Percentiles rank a stretch among this genome's conserved stretches.
Evolutionary conservation across 2,888 invertebrate species (phyloP).

Genomic region (Romanomermis culicivorax): DNA sequence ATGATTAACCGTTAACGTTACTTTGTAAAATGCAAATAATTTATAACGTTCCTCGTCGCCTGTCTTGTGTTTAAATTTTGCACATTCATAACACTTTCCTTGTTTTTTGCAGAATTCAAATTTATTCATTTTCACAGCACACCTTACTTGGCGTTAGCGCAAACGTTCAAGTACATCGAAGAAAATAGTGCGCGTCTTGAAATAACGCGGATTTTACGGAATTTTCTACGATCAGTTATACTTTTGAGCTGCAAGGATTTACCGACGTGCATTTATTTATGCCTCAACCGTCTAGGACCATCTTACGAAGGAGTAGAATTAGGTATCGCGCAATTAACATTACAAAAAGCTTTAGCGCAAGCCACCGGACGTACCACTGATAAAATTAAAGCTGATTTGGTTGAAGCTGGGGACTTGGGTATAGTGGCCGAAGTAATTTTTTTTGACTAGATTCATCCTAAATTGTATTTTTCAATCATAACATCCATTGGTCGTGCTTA

Average conservation of each 20-base stretch:
- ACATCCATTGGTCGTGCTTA: no score
- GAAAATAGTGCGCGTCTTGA: slow-evolving; percentile 46
- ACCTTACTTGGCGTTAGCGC: slow-evolving; percentile 73
- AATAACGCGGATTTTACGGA: slow-evolving; percentile 70
- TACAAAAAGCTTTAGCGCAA: slow-evolving; percentile 80
- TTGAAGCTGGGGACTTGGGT: slow-evolving; percentile 64
- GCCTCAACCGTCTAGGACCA: slow-evolving; percentile 83
- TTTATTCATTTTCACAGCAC: slow-evolving; percentile 52
- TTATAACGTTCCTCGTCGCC: no score
- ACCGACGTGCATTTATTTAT: slow-evolving; percentile 67
- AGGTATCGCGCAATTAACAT: slow-evolving; percentile 77
- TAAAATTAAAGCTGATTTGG: slow-evolving; percentile 53
- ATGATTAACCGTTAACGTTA: no score
- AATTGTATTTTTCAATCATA: no score
- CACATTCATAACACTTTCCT: no score
- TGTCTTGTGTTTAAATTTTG: no score
- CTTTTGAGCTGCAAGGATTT: slow-evolving; percentile 69
- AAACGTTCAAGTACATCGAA: slow-evolving; percentile 73
- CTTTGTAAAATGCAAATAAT: no score
- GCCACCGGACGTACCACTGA: slow-evolving; percentile 58
- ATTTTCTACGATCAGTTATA: slow-evolving; percentile 75
- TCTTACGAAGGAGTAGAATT: slow-evolving; percentile 78
- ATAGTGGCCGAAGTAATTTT: slow-evolving; percentile 52
- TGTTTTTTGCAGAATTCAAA: no score
- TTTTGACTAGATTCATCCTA: neutral